Base-by-base conservation (phyloP, 2,113 vertebrate species). In the Chlorodrepanis virens region DNA sequence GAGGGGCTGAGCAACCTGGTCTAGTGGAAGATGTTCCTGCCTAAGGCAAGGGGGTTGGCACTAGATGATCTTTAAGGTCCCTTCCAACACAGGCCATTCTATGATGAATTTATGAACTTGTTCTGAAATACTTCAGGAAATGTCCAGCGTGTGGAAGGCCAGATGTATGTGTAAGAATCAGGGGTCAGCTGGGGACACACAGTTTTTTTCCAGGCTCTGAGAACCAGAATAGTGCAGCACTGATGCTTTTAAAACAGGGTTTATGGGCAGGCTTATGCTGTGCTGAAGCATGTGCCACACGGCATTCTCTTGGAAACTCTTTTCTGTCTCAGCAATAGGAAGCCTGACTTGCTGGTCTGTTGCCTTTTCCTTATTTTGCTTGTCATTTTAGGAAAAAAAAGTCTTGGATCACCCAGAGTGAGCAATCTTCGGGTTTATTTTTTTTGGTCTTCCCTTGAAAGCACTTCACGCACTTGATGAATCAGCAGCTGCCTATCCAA, bases 191-290 rank as follows among this genome's bases (percentile, higher is more conserved):
- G 28, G 22, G 72, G 52, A 75, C 42, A 81, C 4, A 4, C 29
- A 29, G 21, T 75, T 64, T 77, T 86, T 86, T 83, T 74, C 53
- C 45, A 40, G 47, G 42, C n/a, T 57, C 63, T 31, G 14, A 74
- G 60, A 50, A 89, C 27, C 64, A 49, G 64, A 71, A 77, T 1
- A 39, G 33, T 1, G 29, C 0, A 0, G 49, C 3, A 3, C 18
- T 45, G 50, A 50, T 42, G 74, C 37, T 82, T 82, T 89, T 61
- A 80, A 83, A 94, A 57, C 23, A 37, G 50, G 54, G 60, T 52
- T 95, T 90, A 92, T 27, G 64, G 54, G n/a, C 50, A 94, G 77
- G 33, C 12, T 85, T 70, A 79, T 20, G 63, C 53, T 87, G 40
- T 28, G 49, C 65, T 72, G 49, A 75, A 57, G 37, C 37, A 25